phyloP scores from a whole-genome alignment of 2,797 vertebrate species.

The Acrossocheilus fasciatus region DNA sequence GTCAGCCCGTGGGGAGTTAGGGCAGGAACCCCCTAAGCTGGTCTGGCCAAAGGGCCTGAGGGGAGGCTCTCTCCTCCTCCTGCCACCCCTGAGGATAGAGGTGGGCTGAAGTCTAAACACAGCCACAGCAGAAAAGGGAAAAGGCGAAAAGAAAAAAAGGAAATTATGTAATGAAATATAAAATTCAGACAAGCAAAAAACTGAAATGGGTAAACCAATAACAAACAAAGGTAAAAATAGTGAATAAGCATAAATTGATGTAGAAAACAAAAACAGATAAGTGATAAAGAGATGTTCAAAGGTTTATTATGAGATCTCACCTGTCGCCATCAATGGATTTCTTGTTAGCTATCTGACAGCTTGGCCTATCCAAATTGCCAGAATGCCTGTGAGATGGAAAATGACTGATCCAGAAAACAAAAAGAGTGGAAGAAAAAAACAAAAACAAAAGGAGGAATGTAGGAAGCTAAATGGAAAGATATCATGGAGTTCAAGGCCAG shows the following conservation, averaged over 20 bases:
- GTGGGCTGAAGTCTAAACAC: slow-evolving; percentile 78
- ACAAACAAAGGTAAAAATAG: neutral
- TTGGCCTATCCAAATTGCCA: slow-evolving; percentile 90
- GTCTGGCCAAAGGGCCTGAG: slow-evolving; percentile 83
- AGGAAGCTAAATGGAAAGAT: slow-evolving; percentile 33
- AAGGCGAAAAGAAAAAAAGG: neutral
- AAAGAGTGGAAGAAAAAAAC: slow-evolving; percentile 60
- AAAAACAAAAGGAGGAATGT: slow-evolving; percentile 61
- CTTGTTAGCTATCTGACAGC: slow-evolving; percentile 88
- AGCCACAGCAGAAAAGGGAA: slow-evolving; percentile 30
- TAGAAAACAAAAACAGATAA: neutral
- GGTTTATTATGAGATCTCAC: slow-evolving; percentile 79
- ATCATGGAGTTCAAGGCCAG: slow-evolving; percentile 24
- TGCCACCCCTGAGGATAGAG: slow-evolving; percentile 81
- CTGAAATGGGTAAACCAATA: slow-evolving; percentile 3
- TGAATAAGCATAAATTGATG: neutral
- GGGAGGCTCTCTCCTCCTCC: slow-evolving; percentile 76
- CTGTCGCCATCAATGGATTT: slow-evolving; percentile 91
- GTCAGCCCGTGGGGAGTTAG: slow-evolving; percentile 84
- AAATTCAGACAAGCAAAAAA: slow-evolving; percentile 1
- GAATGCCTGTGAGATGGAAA: slow-evolving; percentile 86
- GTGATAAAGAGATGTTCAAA: slow-evolving; percentile 36
- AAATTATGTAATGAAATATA: neutral
- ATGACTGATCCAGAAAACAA: slow-evolving; percentile 72
- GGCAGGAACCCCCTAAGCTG: slow-evolving; percentile 79